A percentile compares a stretch with the other conserved stretches of the same genome.
Evolutionary conservation across 1,140 invertebrate species (phyloP).

Genomic region (silkworm (Bombyx mori)): ASM3026992v2 NC_085110.1:5207001-5207500

Average conservation of each 20-base stretch:
- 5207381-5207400: constrained; percentile 42
- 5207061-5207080: no score
- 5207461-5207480: no score
- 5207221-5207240: no score
- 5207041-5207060: no score
- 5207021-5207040: no score
- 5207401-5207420: constrained; percentile 27
- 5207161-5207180: no score
- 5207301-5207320: constrained; percentile 57
- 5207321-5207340: constrained; percentile 61
- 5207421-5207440: constrained; percentile 16
- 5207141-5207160: neutral
- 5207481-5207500: no score
- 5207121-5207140: neutral
- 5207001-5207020: no score
- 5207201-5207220: no score
- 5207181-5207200: no score
- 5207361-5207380: constrained; percentile 69
- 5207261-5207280: constrained; percentile 37
- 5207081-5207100: no score
- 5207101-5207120: no score
- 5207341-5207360: constrained; percentile 61
- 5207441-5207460: neutral
- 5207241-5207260: constrained; percentile 12
- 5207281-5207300: constrained; percentile 45